Evolutionary conservation across 2,113 vertebrate species (phyloP), one percentile per base, ranked within the genome.

Genomic region (Pseudolaguvia tuberculata): DNA sequence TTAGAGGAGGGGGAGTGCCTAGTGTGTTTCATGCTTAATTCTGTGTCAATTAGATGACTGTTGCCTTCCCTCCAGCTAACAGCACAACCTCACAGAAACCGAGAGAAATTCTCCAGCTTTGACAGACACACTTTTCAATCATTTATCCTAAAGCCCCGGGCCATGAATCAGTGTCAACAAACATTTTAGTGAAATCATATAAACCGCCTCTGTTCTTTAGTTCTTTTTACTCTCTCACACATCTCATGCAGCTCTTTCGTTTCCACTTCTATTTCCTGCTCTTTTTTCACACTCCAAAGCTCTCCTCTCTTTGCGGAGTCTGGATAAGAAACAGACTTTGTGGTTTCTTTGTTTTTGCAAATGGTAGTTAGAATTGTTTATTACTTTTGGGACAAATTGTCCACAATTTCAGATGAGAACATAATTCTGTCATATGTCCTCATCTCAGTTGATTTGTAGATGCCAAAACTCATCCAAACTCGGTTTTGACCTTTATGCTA

Each of bases 11-110:
- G 90, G 91, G 91, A 92, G 72, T 86, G 91, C 92, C 92, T 91
- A 88, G 91, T 94, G 91, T 89, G 91, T 98, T 98, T 97, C 93
- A 96, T 95, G 94, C 92, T 97, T 97, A 97, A 97, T 99, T 97
- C 94, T 93, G 91, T 95, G 94, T 98, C 94, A 97, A 97, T 99
- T 97, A 97, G 93, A 90, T 91, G 93, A 94, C 94, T 94, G 93
- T 92, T 95, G 94, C 93, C 92, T 95, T 94, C 94, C 94, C 95
- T 96, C 91, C 86, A 95, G 95, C 93, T 85, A 92, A 94, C 90
- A 91, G 91, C 85, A 89, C 87, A 87, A 91, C 42, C 70, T 56
- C 59, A 93, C 90, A 93, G 91, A 93, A 94, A 93, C 94, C 93
- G 93, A 95, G 94, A 92, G 93, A 92, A 91, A 92, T 93, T 91